phyloP scores from a whole-genome alignment of 2,797 vertebrate genomes.

The Lagorchestes hirsutus region DNA sequence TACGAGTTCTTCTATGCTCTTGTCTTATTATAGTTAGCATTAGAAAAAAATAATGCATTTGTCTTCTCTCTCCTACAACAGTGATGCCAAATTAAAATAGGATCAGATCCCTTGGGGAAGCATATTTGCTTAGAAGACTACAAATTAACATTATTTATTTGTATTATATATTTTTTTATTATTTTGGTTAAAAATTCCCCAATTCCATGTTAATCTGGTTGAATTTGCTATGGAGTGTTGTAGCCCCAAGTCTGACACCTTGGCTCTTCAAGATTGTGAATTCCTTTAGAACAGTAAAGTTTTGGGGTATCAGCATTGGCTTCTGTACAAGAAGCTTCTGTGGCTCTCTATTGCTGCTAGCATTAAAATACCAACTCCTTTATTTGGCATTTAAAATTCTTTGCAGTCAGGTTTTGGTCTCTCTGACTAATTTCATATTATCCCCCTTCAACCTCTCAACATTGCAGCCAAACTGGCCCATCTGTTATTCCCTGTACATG shows the following conservation, averaged over 20 bases:
- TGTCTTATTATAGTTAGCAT: background rate
- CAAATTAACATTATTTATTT: background rate
- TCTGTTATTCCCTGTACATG: background rate
- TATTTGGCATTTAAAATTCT: background rate
- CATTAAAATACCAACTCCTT: background rate
- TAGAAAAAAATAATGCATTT: background rate
- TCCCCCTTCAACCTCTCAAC: background rate
- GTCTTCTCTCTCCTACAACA: background rate
- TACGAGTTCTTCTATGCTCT: background rate
- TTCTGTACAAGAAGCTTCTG: background rate
- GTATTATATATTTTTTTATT: background rate
- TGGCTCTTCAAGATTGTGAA: background rate
- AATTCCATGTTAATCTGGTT: background rate
- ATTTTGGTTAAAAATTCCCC: background rate
- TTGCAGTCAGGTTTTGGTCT: background rate
- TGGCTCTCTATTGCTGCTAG: background rate
- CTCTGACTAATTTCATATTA: background rate
- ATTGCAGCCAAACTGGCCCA: background rate
- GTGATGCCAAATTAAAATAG: background rate
- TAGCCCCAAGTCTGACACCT: background rate
- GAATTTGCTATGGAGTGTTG: background rate
- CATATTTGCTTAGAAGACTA: background rate
- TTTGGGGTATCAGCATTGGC: background rate
- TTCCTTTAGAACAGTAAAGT: background rate
- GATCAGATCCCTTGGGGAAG: background rate